Evolutionary conservation across 2,888 invertebrate species (phyloP).

Genomic region (Lasioglossum calceatum): DNA sequence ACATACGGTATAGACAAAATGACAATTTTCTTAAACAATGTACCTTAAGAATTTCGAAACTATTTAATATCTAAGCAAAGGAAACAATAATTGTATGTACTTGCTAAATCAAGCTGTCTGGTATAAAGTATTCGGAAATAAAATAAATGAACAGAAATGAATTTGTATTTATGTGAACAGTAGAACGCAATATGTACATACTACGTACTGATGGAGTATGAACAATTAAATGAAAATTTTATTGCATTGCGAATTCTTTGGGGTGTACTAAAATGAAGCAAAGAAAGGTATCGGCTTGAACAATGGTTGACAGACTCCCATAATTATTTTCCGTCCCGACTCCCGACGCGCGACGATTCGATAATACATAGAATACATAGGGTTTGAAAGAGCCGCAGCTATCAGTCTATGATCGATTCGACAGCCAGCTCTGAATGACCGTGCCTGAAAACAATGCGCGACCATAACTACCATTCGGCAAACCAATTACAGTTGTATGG

Average conservation of each 20-base stretch:
- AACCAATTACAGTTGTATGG: neutral
- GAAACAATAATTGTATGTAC: too few relatives aligned
- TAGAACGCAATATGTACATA: too few relatives aligned
- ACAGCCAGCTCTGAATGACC: constrained; percentile 27
- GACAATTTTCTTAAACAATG: too few relatives aligned
- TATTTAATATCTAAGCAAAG: too few relatives aligned
- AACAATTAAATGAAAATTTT: neutral
- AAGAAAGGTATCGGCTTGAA: neutral
- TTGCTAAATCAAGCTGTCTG: neutral
- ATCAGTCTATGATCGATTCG: constrained; percentile 45
- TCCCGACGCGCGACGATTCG: too few relatives aligned
- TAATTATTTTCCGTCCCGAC: constrained; percentile 8
- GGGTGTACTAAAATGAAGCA: neutral
- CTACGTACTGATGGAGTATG: too few relatives aligned
- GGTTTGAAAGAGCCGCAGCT: constrained; percentile 6
- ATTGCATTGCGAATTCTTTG: neutral
- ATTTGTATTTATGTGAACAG: too few relatives aligned
- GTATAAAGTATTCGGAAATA: neutral
- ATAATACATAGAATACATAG: neutral
- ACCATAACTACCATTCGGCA: constrained; percentile 39
- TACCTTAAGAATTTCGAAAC: too few relatives aligned
- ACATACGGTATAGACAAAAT: too few relatives aligned
- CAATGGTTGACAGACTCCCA: neutral
- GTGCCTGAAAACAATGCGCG: constrained; percentile 46
- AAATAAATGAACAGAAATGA: neutral